phyloP scores from a whole-genome alignment of 2,113 vertebrate species.

The Calidris pugnax region DNA sequence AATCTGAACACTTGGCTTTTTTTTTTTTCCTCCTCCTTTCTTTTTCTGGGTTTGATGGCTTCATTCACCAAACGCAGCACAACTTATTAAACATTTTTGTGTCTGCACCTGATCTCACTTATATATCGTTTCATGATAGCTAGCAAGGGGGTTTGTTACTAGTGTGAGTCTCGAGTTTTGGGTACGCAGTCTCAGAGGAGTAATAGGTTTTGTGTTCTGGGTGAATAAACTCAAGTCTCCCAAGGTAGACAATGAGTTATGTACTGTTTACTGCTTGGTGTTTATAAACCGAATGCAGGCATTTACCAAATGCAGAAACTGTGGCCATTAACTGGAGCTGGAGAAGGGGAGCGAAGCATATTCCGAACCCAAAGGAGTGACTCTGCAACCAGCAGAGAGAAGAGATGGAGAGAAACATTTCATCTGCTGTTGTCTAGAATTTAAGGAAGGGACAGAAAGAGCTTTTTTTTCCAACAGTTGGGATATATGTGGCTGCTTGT shows the following conservation, averaged over 20 bases:
- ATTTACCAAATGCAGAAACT: neutral
- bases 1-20: neutral
- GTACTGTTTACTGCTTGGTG: neutral
- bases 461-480: rapidly evolving
- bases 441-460: neutral
- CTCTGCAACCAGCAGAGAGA: neutral
- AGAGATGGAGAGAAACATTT: neutral
- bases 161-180: neutral
- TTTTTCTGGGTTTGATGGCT: slow-evolving; percentile 5
- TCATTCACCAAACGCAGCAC: neutral
- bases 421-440: neutral
- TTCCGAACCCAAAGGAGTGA: neutral
- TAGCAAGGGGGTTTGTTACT: neutral
- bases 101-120: neutral
- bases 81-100: neutral
- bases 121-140: neutral
- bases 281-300: rapidly evolving
- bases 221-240: neutral
- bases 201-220: neutral
- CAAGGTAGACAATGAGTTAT: rapidly evolving
- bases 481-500: neutral
- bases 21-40: rapidly evolving
- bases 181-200: neutral
- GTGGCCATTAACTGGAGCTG: neutral
- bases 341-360: neutral